Evolutionary conservation across 2,888 invertebrate genomes (phyloP).

Genomic region (Pasiphila rectangulata): DNA sequence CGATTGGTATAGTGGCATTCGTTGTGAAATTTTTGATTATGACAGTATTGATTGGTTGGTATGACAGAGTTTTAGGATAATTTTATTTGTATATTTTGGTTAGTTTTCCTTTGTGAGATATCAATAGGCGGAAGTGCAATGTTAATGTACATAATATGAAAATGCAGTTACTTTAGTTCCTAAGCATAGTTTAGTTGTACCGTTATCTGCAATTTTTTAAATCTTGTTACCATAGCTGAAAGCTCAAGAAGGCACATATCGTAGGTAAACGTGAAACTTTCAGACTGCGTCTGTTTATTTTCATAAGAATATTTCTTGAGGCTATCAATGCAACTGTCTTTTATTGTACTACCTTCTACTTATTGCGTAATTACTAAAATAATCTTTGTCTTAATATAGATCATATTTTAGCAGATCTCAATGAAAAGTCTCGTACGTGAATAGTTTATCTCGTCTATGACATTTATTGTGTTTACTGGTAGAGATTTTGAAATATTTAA

Average conservation of each 20-base stretch:
- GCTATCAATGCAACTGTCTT: slow-evolving; percentile 40
- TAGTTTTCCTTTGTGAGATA: slow-evolving; percentile 42
- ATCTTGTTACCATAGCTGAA: slow-evolving; percentile 65
- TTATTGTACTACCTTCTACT: slow-evolving; percentile 21
- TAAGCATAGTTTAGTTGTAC: slow-evolving; percentile 43
- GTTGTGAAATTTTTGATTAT: slow-evolving; percentile 37
- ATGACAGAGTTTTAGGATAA: slow-evolving; percentile 28
- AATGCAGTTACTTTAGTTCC: slow-evolving; percentile 54
- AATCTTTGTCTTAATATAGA: slow-evolving; percentile 1
- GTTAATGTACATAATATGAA: slow-evolving; percentile 64
- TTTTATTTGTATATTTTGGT: slow-evolving; percentile 55
- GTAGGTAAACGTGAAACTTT: slow-evolving; percentile 46
- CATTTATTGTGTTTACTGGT: slow-evolving; percentile 9
- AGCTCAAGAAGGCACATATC: slow-evolving; percentile 76
- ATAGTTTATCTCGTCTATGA: slow-evolving; percentile 7
- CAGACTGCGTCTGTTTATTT: slow-evolving; percentile 41
- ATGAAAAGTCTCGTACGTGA: slow-evolving; percentile 11
- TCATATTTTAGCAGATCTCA: slow-evolving; percentile 21
- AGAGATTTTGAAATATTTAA: slow-evolving; percentile 8
- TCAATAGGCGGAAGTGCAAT: slow-evolving; percentile 53
- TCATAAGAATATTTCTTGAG: slow-evolving; percentile 43
- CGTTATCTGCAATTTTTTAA: slow-evolving; percentile 45
- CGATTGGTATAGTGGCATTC: slow-evolving; percentile 28
- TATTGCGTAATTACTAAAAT: slow-evolving; percentile 4
- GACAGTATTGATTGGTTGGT: slow-evolving; percentile 48